Base-by-base conservation (phyloP, 2,113 vertebrate species). In the Thinocorus orbignyianus region DNA sequence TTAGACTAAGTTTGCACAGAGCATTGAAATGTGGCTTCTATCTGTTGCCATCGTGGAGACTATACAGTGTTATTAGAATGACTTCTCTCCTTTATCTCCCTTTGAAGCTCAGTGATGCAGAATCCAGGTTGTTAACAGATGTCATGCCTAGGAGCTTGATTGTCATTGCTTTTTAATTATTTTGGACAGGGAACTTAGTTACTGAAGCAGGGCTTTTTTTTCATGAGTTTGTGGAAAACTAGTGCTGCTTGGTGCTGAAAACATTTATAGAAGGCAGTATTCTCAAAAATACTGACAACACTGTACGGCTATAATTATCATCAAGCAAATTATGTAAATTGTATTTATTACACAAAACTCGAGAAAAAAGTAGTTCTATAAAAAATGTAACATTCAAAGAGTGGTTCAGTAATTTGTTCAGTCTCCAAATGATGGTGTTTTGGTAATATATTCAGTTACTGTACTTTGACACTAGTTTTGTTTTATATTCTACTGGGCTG, bases 281-380 rank as follows among this genome's bases (percentile, higher is more conserved):
- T 72, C 10, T 68, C 13, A 61, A 61, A 65, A 92, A 48, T 19
- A 60, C 65, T 85, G 51, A 93, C 60, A 92, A 28, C 11, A 73
- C 28, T 81, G 4, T 52, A 65, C 39, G 39, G 31, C 51, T 78
- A 30, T 31, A 66, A 9, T 44, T 62, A 41, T 46, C 26, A 65
- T 46, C 15, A 88, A 86, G 13, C 26, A 87, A 70, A 86, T 77
- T 1, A 83, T 61, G 7, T 28, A 64, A 84, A 30, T 19, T 72
- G 42, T 80, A 94, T 82, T 93, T 91, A 94, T 84, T 77, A 84
- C 77, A 57, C 2, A 92, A 96, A 97, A 66, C 48, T 86, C 62
- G 18, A 93, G 49, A 77, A 57, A 86, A 88, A 73, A 81, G 17
- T 25, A 86, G 17, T 79, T 95, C 77, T 71, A n/a, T 64, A 94